Evolutionary conservation across 1,140 invertebrate species (phyloP).

Genomic region (Artemia franciscana): DNA sequence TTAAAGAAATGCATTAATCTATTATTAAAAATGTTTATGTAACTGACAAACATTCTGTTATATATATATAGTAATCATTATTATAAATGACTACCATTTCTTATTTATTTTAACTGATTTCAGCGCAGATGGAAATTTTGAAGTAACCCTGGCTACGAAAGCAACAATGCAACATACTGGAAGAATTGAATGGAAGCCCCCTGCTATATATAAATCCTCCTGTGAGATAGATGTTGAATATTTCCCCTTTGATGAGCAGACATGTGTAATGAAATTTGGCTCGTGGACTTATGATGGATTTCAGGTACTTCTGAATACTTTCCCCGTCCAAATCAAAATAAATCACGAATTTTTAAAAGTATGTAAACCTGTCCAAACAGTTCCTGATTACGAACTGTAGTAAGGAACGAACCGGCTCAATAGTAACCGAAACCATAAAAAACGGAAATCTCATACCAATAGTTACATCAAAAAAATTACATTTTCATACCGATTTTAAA

Average conservation of each 20-base stretch:
- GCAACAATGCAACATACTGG: conserved; percentile 73
- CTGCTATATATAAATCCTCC: conserved; percentile 28
- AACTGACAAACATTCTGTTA: conserved; percentile 25
- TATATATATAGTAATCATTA: conserved; percentile 22
- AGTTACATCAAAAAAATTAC: too few relatives aligned
- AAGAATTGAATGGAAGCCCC: conserved; percentile 70
- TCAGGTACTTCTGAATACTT: too few relatives aligned
- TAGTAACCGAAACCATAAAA: too few relatives aligned
- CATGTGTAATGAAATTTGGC: conserved; percentile 63
- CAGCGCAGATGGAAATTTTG: conserved; percentile 89
- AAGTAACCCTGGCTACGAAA: conserved; percentile 84
- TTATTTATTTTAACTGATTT: conserved; percentile 5
- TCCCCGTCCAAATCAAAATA: too few relatives aligned
- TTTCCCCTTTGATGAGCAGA: conserved; percentile 85
- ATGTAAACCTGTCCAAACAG: too few relatives aligned
- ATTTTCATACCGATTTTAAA: too few relatives aligned
- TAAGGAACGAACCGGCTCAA: too few relatives aligned
- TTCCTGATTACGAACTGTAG: too few relatives aligned
- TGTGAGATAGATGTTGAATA: conserved; percentile 33
- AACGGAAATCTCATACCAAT: too few relatives aligned
- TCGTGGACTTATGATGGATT: conserved; percentile 91
- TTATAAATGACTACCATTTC: conserved; percentile 23
- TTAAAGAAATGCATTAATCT: not conserved
- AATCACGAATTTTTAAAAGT: too few relatives aligned
- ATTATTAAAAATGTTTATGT: conserved; percentile 13